Base-by-base conservation (phyloP, 2,797 vertebrate species). In the Tenualosa thibaudeaui region DNA sequence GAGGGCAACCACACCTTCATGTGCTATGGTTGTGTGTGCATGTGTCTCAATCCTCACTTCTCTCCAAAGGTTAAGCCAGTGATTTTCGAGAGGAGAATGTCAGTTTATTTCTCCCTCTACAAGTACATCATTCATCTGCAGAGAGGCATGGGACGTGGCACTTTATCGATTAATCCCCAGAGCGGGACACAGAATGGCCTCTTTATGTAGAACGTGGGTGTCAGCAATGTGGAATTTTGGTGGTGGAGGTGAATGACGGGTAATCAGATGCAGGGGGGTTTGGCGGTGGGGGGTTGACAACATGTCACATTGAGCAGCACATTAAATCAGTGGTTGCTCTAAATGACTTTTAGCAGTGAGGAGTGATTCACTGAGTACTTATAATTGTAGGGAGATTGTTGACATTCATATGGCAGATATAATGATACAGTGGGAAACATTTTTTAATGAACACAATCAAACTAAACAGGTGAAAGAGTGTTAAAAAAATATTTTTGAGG, bases 61-160 rank as follows among this genome's bases (percentile, higher is more conserved):
- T 43, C 31, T 71, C 15, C 2, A 78, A 78, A 78, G 71, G 71
- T 78, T 78, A 78, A 78, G 71, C 17, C 37, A 78, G 71, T 78
- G 71, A 78, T 78, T 78, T 78, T 78, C 40, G 8, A 78, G 71
- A 46, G 37, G 71, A 78, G 40, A 78, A 40, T 78, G 71, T 46
- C 71, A 78, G 71, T 78, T 78, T 78, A 78, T 78, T 78, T 78
- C 43, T 78, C 19, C 26, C 71, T 37, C 71, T 46, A 13, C 6
- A 83, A 86, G 75, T 86, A 83, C 83, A 81, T 78, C 83, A 75
- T 84, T 85, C 81, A 81, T 83, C 50, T 56, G 58, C n/a, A n/a
- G 81, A 31, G 49, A 83, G 58, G 40, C 37, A 51, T 31, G 58
- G 53, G 37, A 24, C 83, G 75, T 85, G 60, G 56, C 84, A 81